Percentiles rank a stretch among this genome's conserved stretches.
Conservation (phyloP, 2,113 vertebrate species). For the Craseonycteris thonglongyai region DNA sequence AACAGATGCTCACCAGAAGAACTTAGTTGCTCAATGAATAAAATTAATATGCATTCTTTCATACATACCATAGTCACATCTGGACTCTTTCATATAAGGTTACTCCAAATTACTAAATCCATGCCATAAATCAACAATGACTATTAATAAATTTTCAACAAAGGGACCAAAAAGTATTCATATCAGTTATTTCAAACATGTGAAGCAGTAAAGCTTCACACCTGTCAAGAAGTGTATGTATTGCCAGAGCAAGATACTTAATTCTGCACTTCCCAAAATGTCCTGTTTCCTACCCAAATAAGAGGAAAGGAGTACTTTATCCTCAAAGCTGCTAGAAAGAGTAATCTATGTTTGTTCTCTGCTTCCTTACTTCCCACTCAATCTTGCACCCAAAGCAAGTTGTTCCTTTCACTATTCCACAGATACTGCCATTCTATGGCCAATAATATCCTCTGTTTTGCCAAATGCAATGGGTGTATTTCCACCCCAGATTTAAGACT, state of each 20-base stretch:
- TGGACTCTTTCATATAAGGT: not conserved
- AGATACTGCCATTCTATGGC: not conserved
- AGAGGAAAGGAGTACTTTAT: not conserved
- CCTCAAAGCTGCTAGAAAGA: not conserved
- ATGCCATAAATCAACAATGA: slow-evolving; percentile 40
- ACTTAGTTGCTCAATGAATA: not conserved
- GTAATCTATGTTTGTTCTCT: not conserved
- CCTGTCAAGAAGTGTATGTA: not conserved
- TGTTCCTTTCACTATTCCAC: not conserved
- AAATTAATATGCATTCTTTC: slow-evolving; percentile 3
- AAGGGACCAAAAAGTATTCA: not conserved
- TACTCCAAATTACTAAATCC: slow-evolving; percentile 34
- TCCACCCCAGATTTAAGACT: not conserved
- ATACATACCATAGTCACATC: not conserved
- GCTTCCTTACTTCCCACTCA: not conserved
- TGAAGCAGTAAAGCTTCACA: not conserved
- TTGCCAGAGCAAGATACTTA: not conserved
- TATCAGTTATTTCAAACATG: slow-evolving; percentile 14
- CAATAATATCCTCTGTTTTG: not conserved
- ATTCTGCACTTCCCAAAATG: not conserved
- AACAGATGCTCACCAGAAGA: not conserved
- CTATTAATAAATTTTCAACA: slow-evolving; percentile 15
- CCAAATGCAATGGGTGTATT: not conserved
- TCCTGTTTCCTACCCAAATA: not conserved
- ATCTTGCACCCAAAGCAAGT: not conserved